phyloP scores from a whole-genome alignment of 2,888 invertebrate genomes.

The Rhogogaster chlorosoma region DNA sequence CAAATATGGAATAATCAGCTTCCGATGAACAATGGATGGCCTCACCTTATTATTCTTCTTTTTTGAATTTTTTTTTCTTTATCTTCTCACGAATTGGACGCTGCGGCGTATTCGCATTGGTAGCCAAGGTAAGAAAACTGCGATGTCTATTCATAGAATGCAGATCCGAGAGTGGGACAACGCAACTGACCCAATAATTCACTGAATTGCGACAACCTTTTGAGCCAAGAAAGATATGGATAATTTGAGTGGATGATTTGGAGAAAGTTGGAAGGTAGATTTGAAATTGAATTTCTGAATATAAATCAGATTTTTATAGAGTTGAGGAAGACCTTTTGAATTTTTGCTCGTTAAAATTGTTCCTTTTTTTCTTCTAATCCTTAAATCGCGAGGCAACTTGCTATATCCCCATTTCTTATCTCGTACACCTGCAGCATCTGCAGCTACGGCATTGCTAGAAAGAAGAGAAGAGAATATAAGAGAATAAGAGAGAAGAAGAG shows the following conservation, averaged over 20 bases:
- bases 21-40: neutral
- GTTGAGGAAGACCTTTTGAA: neutral
- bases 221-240: neutral
- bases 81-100: neutral
- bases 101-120: neutral
- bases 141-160: conserved; percentile 14
- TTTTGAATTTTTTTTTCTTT: neutral
- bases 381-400: neutral
- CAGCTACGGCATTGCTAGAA: neutral
- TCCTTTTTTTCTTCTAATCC: neutral
- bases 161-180: conserved; percentile 4
- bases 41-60: neutral
- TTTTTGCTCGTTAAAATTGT: neutral
- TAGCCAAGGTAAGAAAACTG: conserved; percentile 20
- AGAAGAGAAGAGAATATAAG: neutral
- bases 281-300: neutral
- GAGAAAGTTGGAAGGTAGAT: neutral
- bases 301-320: neutral
- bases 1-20: neutral
- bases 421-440: neutral
- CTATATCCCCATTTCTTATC: neutral
- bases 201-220: conserved; percentile 27
- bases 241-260: neutral
- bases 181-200: conserved; percentile 31
- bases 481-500: neutral